Conservation (phyloP, 2,113 vertebrate genomes). For the Psilopogon haemacephalus region DNA sequence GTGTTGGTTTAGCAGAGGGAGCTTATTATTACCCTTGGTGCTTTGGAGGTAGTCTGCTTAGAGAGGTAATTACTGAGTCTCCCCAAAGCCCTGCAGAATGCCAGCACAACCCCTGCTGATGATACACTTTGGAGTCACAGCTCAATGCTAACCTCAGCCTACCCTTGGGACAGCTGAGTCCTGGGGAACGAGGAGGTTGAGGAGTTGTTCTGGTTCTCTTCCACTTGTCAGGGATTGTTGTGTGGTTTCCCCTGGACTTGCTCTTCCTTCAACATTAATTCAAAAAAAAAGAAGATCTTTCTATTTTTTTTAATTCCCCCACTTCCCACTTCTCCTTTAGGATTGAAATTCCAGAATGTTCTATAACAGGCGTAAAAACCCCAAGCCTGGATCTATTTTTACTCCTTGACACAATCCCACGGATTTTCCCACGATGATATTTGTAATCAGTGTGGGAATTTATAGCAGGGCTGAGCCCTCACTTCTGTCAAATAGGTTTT, state of each 20-base stretch:
- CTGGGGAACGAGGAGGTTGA: not conserved
- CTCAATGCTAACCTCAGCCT: not conserved
- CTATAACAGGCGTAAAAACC: not conserved
- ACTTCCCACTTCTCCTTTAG: not conserved
- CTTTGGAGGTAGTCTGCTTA: conserved; percentile 34
- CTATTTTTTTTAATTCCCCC: no score
- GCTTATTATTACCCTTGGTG: conserved; percentile 42
- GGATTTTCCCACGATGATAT: conserved; percentile 32
- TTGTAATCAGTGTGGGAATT: conserved; percentile 57
- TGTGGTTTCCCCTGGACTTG: conserved; percentile 20
- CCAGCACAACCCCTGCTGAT: not conserved
- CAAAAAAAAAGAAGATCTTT: not conserved
- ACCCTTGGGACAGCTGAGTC: conserved; percentile 11
- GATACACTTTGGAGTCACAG: not conserved
- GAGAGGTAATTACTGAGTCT: conserved; percentile 9
- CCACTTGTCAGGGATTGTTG: not conserved
- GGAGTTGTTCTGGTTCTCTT: not conserved
- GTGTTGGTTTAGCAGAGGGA: not conserved
- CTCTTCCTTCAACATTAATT: conserved; percentile 10
- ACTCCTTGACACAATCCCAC: not conserved
- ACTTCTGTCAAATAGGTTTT: not conserved
- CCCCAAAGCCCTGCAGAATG: not conserved
- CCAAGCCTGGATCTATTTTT: conserved; percentile 43
- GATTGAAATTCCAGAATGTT: not conserved
- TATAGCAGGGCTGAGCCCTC: not conserved